These are phyloP conservation scores for Tetragnatha montana DNA, from an alignment of 2,888 invertebrate genomes.

Conservation along the genomic window DNA sequence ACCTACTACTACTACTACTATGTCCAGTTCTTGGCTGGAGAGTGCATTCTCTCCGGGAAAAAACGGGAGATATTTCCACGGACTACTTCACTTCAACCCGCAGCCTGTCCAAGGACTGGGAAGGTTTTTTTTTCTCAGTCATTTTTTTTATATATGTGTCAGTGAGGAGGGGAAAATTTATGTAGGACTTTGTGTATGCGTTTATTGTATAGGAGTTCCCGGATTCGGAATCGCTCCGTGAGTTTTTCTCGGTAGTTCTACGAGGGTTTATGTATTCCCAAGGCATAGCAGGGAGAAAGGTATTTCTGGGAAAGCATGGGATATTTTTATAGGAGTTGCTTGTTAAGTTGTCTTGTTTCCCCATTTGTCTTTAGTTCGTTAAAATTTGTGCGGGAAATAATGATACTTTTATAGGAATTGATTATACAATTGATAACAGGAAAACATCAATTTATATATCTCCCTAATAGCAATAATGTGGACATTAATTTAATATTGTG, in stretches of 20 bases:
- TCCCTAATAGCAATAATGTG: too few species aligned
- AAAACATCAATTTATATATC: too few species aligned
- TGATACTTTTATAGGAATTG: too few species aligned
- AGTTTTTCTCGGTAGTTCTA: constrained; percentile 25
- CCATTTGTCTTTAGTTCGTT: too few species aligned
- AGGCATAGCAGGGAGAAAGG: constrained; percentile 8
- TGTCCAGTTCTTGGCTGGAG: not conserved
- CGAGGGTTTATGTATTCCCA: constrained; percentile 37
- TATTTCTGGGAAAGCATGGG: not conserved
- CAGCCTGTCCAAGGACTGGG: not conserved
- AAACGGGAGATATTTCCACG: not conserved
- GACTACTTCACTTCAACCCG: not conserved
- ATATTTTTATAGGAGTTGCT: too few species aligned
- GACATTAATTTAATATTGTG: too few species aligned
- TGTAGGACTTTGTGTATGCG: constrained; percentile 2
- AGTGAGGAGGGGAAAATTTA: constrained; percentile 27
- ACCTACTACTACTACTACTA: constrained; percentile 34
- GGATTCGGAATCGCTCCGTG: constrained; percentile 32
- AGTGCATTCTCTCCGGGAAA: not conserved
- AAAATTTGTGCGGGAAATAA: too few species aligned
- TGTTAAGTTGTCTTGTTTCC: too few species aligned
- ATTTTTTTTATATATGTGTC: constrained; percentile 49
- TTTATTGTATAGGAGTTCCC: constrained; percentile 6
- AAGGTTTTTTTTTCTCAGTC: not conserved
- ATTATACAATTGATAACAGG: too few species aligned